Conservation (phyloP, 2,113 vertebrate genomes). For the Accipiter cooperii region DNA sequence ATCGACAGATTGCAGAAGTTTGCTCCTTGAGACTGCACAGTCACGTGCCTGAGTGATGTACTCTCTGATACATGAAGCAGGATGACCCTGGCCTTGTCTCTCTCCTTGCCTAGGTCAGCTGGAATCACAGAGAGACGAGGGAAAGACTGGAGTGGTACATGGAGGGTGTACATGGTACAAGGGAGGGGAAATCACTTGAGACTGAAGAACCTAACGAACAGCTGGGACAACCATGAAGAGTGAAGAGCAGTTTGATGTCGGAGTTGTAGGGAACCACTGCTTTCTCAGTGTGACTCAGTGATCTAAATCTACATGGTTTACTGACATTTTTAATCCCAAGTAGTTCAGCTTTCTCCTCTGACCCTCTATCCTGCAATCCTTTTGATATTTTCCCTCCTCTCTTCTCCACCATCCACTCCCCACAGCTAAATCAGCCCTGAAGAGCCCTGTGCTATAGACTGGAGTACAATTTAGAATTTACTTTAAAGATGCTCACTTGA, state of each 20-base stretch:
- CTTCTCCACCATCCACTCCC: neutral
- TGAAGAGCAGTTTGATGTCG: neutral
- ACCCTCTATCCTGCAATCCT: neutral
- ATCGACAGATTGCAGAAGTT: neutral
- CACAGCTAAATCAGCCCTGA: neutral
- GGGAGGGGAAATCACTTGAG: neutral
- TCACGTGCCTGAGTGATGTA: too few species aligned
- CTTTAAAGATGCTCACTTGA: neutral
- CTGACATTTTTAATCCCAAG: neutral
- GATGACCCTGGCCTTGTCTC: neutral
- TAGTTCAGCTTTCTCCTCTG: neutral
- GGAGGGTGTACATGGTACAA: neutral
- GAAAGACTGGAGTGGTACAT: neutral
- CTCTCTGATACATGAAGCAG: neutral
- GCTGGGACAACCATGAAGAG: neutral
- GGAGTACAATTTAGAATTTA: neutral
- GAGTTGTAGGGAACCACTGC: neutral
- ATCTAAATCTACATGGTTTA: neutral
- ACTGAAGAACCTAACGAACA: neutral
- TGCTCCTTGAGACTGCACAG: neutral
- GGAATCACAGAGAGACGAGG: neutral
- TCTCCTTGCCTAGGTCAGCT: neutral
- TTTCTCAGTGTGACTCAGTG: neutral
- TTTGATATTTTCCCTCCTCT: neutral
- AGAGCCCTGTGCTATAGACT: neutral